Evolutionary conservation across 2,888 invertebrate species (phyloP).

Genomic region (Schizotus pectinicornis): DNA sequence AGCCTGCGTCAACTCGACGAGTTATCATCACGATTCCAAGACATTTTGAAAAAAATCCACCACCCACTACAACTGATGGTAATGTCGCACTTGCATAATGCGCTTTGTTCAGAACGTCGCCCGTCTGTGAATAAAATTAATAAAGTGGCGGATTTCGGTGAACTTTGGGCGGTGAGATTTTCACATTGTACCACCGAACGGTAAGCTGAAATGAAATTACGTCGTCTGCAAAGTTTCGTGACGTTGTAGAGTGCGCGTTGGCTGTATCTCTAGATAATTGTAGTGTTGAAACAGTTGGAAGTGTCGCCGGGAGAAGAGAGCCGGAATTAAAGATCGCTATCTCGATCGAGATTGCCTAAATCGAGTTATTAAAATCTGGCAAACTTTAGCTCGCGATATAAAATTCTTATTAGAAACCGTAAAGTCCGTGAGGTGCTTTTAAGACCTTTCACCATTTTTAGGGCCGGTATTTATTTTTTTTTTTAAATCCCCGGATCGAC

Average conservation of each 20-base stretch:
- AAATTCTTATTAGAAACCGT: conserved; percentile 11
- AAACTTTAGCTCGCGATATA: neutral
- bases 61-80: neutral
- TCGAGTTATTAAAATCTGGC: no score
- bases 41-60: neutral
- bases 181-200: no score
- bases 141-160: conserved; percentile 2
- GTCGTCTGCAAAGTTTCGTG: conserved; percentile 16
- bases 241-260: neutral
- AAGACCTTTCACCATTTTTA: conserved; percentile 14
- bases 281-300: no score
- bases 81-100: conserved; percentile 3
- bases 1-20: neutral
- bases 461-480: conserved; percentile 10
- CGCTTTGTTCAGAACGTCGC: neutral
- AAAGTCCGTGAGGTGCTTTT: conserved; percentile 11
- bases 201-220: conserved; percentile 8
- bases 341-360: no score
- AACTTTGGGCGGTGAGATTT: neutral
- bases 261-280: no score
- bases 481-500: conserved; percentile 4
- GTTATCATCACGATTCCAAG: conserved; percentile 5
- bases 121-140: conserved; percentile 4
- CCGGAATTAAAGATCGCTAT: no score
- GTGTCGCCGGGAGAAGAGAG: no score